phyloP scores from a whole-genome alignment of 2,797 vertebrate species.

The Hirundo rustica region DNA sequence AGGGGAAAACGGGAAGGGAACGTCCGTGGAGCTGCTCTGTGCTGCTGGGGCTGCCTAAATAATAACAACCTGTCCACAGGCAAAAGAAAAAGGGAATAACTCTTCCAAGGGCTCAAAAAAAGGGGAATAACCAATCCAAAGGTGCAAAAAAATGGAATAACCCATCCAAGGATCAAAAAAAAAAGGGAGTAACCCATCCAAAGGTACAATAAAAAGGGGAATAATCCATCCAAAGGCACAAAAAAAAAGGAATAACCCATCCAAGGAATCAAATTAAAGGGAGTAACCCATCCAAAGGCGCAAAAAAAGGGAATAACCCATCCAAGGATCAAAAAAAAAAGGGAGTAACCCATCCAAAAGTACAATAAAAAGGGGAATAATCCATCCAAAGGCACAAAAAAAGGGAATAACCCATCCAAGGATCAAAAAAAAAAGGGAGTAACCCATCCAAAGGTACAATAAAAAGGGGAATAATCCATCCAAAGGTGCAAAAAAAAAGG shows the following conservation, averaged over 20 bases:
- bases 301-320: too few relatives aligned
- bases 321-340: too few relatives aligned
- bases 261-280: too few relatives aligned
- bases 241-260: too few relatives aligned
- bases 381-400: not conserved
- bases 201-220: not conserved
- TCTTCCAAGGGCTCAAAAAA: rapidly evolving
- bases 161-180: not conserved
- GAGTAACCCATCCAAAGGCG: too few relatives aligned
- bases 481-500: not conserved
- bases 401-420: not conserved
- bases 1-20: not conserved
- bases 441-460: not conserved
- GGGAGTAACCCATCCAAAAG: too few relatives aligned
- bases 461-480: too few relatives aligned
- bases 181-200: not conserved
- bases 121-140: not conserved
- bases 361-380: not conserved
- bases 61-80: too few relatives aligned
- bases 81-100: not conserved
- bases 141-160: too few relatives aligned
- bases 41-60: too few relatives aligned
- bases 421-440: not conserved
- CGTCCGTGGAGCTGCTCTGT: rapidly evolving
- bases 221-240: not conserved